Conservation (phyloP, 1,140 invertebrate species). For the Melipona quadrifasciata region DNA sequence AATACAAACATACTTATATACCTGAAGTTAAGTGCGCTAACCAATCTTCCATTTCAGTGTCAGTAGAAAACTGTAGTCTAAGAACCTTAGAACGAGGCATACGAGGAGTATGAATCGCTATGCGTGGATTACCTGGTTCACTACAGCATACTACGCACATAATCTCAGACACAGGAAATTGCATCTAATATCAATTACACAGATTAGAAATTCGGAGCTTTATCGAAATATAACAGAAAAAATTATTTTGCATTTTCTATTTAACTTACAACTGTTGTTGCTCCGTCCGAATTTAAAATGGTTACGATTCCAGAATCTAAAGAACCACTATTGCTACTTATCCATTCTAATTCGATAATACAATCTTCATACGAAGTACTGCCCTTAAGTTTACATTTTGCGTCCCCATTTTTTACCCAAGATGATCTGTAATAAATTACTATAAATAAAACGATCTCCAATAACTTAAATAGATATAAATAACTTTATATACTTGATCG, state of each 20-base stretch:
- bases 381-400: conserved; percentile 85
- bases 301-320: conserved; percentile 89
- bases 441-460: not conserved
- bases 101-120: conserved; percentile 87
- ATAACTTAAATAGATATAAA: not conserved
- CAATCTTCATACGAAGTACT: conserved; percentile 87
- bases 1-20: conserved; percentile 53
- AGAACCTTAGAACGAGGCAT: conserved; percentile 82
- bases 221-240: not conserved
- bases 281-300: conserved; percentile 88
- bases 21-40: conserved; percentile 88
- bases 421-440: conserved; percentile 82
- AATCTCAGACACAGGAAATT: conserved; percentile 87
- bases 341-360: conserved; percentile 91
- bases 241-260: not conserved
- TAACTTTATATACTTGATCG: not conserved
- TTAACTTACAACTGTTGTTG: conserved; percentile 86
- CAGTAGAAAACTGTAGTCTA: conserved; percentile 88
- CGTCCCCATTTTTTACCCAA: conserved; percentile 91
- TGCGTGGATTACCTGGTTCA: conserved; percentile 88
- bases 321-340: conserved; percentile 82
- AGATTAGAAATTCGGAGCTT: no score
- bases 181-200: conserved; percentile 76
- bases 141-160: conserved; percentile 88
- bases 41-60: conserved; percentile 94